These are phyloP conservation scores for Gnathonemus echidnorhynchus DNA, from an alignment of 2,113 vertebrate species.

Conservation along the genomic window DNA sequence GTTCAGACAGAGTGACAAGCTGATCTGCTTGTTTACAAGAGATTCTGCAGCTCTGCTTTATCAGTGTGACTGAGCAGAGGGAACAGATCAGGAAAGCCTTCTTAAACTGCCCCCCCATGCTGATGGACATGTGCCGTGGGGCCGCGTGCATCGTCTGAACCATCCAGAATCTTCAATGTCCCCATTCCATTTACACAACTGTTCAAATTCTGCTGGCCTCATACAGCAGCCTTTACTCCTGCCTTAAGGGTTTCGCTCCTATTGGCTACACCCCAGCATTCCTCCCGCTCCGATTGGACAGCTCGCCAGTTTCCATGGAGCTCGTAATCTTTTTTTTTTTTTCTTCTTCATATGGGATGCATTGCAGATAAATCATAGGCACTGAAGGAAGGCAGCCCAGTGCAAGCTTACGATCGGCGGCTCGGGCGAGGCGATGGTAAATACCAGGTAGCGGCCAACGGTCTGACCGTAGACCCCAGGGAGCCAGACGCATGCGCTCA, in stretches of 20 bases:
- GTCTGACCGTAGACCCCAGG: not conserved
- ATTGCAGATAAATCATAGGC: constrained; percentile 41
- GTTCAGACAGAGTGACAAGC: not conserved
- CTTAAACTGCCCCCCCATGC: not conserved
- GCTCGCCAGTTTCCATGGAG: not conserved
- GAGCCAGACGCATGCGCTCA: not conserved
- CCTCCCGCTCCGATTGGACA: not conserved
- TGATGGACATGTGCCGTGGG: not conserved
- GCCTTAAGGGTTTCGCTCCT: not conserved
- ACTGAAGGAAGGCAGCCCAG: constrained; percentile 31
- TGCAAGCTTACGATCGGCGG: constrained; percentile 21
- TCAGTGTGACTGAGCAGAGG: not conserved
- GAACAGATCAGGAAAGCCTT: not conserved
- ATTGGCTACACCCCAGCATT: not conserved
- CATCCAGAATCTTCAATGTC: not conserved
- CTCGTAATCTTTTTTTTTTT: not conserved
- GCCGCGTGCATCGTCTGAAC: too few species aligned
- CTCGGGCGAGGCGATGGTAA: constrained; percentile 17
- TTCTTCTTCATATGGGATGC: not conserved
- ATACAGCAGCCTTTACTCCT: not conserved
- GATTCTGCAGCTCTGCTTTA: not conserved
- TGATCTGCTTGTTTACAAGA: not conserved
- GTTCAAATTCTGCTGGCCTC: not conserved
- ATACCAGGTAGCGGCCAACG: constrained; percentile 24
- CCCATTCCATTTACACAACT: not conserved